phyloP scores from a whole-genome alignment of 2,888 invertebrate species.

The Pachymerium ferrugineum region DNA sequence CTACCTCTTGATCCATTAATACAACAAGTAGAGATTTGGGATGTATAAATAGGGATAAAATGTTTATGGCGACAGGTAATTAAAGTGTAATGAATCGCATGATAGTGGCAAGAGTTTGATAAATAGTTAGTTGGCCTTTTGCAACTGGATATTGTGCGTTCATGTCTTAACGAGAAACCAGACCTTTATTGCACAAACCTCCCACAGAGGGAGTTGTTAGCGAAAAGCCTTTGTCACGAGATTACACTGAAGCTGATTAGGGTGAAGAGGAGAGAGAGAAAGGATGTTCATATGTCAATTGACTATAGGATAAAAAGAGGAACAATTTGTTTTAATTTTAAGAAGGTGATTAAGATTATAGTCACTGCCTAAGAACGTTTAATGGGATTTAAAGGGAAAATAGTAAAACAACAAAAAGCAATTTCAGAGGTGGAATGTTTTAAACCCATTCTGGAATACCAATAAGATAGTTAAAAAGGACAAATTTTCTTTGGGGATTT shows the following conservation, averaged over 20 bases:
- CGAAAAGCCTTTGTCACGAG: neutral
- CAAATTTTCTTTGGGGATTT: too few relatives aligned
- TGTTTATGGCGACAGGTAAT: neutral
- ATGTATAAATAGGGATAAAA: neutral
- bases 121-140: neutral
- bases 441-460: too few relatives aligned
- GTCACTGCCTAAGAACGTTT: too few relatives aligned
- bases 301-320: too few relatives aligned
- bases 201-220: slow-evolving; percentile 22
- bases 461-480: too few relatives aligned
- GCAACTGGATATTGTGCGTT: slow-evolving; percentile 21
- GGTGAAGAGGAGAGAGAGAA: neutral
- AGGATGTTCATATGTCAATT: too few relatives aligned
- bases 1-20: slow-evolving; percentile 11
- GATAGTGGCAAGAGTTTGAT: neutral
- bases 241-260: slow-evolving; percentile 5
- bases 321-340: too few relatives aligned
- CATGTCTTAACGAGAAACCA: neutral
- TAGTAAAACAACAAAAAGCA: too few relatives aligned
- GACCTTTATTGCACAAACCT: slow-evolving; percentile 7
- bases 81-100: neutral
- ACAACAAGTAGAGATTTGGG: neutral
- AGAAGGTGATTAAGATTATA: too few relatives aligned
- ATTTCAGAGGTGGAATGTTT: too few relatives aligned
- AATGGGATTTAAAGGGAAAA: too few relatives aligned